These are phyloP conservation scores for Artibeus jamaicensis DNA, from an alignment of 2,797 vertebrate species.

Conservation along the genomic window DNA sequence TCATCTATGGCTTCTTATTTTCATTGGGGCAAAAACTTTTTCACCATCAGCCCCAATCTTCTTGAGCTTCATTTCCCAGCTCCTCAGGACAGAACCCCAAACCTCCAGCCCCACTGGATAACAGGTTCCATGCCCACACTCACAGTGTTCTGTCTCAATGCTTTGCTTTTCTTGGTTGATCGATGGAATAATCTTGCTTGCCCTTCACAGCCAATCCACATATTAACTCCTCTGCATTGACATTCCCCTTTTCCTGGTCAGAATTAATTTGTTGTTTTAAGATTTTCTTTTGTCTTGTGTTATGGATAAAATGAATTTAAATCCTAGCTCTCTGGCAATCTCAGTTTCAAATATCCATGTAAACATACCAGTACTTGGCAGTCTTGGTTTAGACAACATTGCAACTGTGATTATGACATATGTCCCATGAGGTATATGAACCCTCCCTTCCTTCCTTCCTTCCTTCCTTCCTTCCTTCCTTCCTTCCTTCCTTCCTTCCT, in stretches of 20 bases:
- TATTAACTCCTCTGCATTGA: neutral
- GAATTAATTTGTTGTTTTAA: conserved; percentile 17
- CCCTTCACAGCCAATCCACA: neutral
- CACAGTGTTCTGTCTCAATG: neutral
- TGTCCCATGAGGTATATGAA: neutral
- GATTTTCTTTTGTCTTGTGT: neutral
- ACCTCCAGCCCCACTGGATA: accelerated
- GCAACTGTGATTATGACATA: neutral
- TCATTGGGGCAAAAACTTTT: neutral
- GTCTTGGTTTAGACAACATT: neutral
- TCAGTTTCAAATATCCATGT: conserved; percentile 30
- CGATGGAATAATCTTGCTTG: neutral
- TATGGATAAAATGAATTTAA: neutral
- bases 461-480: too few species aligned
- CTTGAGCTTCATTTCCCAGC: neutral
- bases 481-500: neutral
- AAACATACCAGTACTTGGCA: neutral
- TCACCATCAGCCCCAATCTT: neutral
- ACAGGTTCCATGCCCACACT: neutral
- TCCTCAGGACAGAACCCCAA: neutral
- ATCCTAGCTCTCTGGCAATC: neutral
- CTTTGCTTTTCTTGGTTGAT: neutral
- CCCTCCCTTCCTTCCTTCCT: neutral
- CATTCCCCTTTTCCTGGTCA: neutral
- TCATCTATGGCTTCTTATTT: neutral